Percentiles rank a stretch among this genome's conserved stretches.
Evolutionary conservation across 1,140 invertebrate genomes (phyloP).

Genomic region (Parasteatoda tepidariorum): DNA sequence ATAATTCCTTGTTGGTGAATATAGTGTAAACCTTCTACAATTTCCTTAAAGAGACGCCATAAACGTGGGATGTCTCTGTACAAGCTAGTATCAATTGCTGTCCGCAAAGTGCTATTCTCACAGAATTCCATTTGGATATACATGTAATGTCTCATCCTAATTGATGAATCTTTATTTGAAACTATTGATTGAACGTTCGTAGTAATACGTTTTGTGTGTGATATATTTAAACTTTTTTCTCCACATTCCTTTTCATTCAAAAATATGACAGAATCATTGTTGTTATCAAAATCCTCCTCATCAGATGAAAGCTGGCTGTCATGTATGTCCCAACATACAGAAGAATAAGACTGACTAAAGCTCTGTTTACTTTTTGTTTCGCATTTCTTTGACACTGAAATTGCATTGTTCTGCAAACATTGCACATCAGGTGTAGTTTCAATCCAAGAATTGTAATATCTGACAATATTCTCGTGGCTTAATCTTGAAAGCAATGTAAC

Average conservation of each 20-base stretch:
- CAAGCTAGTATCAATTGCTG: slow-evolving; percentile 83
- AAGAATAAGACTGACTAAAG: slow-evolving; percentile 2
- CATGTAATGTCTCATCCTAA: slow-evolving; percentile 35
- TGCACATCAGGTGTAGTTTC: slow-evolving; percentile 74
- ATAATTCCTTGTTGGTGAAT: slow-evolving; percentile 97
- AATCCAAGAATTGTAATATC: slow-evolving; percentile 98
- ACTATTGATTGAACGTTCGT: neutral
- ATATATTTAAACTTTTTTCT: neutral
- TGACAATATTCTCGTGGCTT: slow-evolving; percentile 98
- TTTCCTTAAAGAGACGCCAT: slow-evolving; percentile 93
- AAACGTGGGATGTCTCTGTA: slow-evolving; percentile 81
- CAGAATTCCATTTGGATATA: slow-evolving; percentile 78
- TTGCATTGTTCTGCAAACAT: slow-evolving; percentile 67
- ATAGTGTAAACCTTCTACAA: slow-evolving; percentile 88
- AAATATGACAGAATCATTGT: slow-evolving; percentile 28
- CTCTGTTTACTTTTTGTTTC: slow-evolving; percentile 15
- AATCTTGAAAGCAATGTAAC: slow-evolving; percentile 93
- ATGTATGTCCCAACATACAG: slow-evolving; percentile 65
- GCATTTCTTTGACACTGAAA: slow-evolving; percentile 15
- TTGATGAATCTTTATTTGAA: neutral
- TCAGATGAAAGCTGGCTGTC: slow-evolving; percentile 56
- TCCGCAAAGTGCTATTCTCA: slow-evolving; percentile 73
- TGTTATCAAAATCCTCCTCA: slow-evolving; percentile 58
- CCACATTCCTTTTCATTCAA: neutral
- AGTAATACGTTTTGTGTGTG: neutral